Conservation (phyloP, 1,140 invertebrate genomes). For the Nixonia krombeini region DNA sequence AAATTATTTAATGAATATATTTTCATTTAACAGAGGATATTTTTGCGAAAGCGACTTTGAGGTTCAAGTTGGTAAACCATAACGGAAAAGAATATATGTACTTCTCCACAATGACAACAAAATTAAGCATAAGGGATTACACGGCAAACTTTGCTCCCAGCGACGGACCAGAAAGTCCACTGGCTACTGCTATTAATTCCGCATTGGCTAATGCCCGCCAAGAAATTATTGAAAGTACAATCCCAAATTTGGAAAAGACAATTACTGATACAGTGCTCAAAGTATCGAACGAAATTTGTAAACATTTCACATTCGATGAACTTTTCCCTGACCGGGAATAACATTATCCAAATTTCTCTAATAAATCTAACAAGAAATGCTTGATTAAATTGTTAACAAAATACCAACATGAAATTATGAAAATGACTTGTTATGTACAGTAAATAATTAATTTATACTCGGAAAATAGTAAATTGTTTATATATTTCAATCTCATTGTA, state of each 20-base stretch:
- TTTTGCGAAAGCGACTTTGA: constrained; percentile 8
- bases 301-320: constrained; percentile 60
- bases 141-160: constrained; percentile 25
- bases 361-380: too few species aligned
- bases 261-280: constrained; percentile 48
- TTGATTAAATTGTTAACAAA: too few species aligned
- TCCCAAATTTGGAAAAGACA: constrained; percentile 52
- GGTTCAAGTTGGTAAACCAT: constrained; percentile 34
- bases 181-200: constrained; percentile 48
- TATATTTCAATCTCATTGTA: too few species aligned
- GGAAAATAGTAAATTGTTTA: too few species aligned
- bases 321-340: constrained; percentile 60
- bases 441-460: too few species aligned
- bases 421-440: too few species aligned
- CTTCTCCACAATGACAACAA: constrained; percentile 51
- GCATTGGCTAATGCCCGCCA: constrained; percentile 41
- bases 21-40: constrained; percentile 56
- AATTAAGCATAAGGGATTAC: constrained; percentile 49
- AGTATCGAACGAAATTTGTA: constrained; percentile 53
- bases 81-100: constrained; percentile 46
- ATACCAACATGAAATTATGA: too few species aligned
- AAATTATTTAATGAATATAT: too few species aligned
- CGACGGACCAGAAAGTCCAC: constrained; percentile 28
- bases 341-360: too few species aligned
- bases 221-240: constrained; percentile 52